Evolutionary conservation across 2,113 vertebrate species (phyloP).

Genomic region (Passerina amoena): DNA sequence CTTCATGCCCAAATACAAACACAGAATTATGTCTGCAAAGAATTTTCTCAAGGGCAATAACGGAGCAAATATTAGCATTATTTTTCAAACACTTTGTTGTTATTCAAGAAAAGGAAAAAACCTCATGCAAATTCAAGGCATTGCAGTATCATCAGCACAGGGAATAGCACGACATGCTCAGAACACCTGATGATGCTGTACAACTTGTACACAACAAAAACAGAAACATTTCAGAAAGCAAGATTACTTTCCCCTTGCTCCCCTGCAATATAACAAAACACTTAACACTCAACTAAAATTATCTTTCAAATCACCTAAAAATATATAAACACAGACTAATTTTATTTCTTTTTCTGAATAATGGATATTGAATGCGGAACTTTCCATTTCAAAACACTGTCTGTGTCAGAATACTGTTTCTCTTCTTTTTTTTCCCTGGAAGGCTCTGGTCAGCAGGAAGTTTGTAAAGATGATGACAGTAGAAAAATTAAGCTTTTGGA

Average conservation of each 20-base stretch:
- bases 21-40: not conserved
- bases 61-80: not conserved
- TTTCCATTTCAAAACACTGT: not conserved
- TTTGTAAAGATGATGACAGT: not conserved
- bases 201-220: not conserved
- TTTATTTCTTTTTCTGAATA: not conserved
- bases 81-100: not conserved
- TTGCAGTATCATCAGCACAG: not conserved
- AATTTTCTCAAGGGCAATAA: not conserved
- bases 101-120: not conserved
- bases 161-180: not conserved
- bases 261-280: not conserved
- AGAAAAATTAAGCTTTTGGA: not conserved
- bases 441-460: not conserved
- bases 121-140: not conserved
- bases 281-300: not conserved
- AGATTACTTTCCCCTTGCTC: not conserved
- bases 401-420: not conserved
- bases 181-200: not conserved
- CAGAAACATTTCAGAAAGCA: not conserved
- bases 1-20: not conserved
- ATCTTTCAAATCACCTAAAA: not conserved
- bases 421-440: not conserved
- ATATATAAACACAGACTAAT: not conserved
- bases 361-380: not conserved